Evolutionary conservation across 2,113 vertebrate species (phyloP), one percentile per base, ranked within the genome.

Genomic region (Eudorcas thomsonii): DNA sequence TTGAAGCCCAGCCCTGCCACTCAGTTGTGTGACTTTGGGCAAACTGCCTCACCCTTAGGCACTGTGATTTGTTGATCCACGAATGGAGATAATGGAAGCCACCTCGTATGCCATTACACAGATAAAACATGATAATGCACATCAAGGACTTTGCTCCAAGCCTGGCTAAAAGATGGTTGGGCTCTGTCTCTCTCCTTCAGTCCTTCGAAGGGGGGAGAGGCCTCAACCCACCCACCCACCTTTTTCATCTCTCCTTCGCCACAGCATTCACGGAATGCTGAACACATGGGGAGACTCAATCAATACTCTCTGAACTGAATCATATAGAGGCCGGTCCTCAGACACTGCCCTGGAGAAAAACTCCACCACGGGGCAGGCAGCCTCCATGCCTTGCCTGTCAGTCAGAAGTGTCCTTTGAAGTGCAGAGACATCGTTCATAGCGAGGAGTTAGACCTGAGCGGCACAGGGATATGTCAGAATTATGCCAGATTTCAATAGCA

Each of bases 371-470:
- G 55, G 60, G 78, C 26, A n/a, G 71, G 39, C 67, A 12, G 39
- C 48, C 14, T 11, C 39, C 25, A 60, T 6, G 52, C 30, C 43
- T 80, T 30, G n/a, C n/a, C 45, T 96, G 94, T 96, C 96, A 78
- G 6, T 96, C 92, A 96, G 23, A 67, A 36, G 13, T 67, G 26
- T 94, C 94, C 88, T 97, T 96, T 98, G 94, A 97, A 96, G 55
- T 92, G 28, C 64, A 28, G 90, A 43, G 71, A 8, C 92, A 30
- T 67, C 45, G 71, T 23, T 96, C 71, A 54, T 39, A 52, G 5
- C 2, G 16, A 74, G 15, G 48, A 94, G 59, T 33, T 26, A 26
- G 36, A 81, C 59, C 50, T 78, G n/a, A 60, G 64, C 26, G 1
- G 17, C 23, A 25, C 15, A 43, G 1, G 1, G 19, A 62, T 36